Evolutionary conservation across 2,888 invertebrate species (phyloP), one percentile per base, ranked within the genome.

Genomic region (Trichacis sp.): DNA sequence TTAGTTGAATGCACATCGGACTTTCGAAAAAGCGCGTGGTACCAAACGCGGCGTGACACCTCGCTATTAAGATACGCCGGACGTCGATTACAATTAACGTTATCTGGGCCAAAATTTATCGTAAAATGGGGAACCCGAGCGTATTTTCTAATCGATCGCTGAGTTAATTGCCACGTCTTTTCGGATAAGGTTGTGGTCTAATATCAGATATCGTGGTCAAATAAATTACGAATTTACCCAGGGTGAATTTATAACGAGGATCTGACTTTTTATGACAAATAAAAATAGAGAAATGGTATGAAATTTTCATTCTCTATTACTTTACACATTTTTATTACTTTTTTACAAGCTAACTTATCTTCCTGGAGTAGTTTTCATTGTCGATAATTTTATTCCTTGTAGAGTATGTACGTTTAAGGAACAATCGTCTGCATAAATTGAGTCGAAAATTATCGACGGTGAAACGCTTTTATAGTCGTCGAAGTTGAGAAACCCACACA

Each of bases 21-120:
- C 46, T 29, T 45, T 53, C 49, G 56, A 63, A 67, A 59, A 67
- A 60, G 12, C 53, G 8, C 42, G 36, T 5, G 48, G 19, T 48
- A 48, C 53, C 30, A 40, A 63, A 67, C 49, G 36, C 53, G 30
- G 20, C 43, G 60, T 63, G 67, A 67, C 67, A 57, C 54, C 46
- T 53, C 36, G 63, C 67, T 67, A 67, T 63, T 63, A 67, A 67
- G 63, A 63, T 63, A 56, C 59, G 62, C 50, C 50, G 36, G 19
- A 50, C 67, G 63, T 63, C 60, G 60, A 67, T 67, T 57, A 63
- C 60, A 60, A 67, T 67, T 67, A 60, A 49, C 51, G 63, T 67
- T 67, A 67, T 67, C 63, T 54, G 48, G 45, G 45, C 63, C 50
- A 49, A 67, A 67, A 67, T 63, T 66, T 66, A 62, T 62, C 59